These are phyloP conservation scores for Anguilla obscura DNA, from an alignment of 2,797 vertebrate genomes.

Conservation along the genomic window DNA sequence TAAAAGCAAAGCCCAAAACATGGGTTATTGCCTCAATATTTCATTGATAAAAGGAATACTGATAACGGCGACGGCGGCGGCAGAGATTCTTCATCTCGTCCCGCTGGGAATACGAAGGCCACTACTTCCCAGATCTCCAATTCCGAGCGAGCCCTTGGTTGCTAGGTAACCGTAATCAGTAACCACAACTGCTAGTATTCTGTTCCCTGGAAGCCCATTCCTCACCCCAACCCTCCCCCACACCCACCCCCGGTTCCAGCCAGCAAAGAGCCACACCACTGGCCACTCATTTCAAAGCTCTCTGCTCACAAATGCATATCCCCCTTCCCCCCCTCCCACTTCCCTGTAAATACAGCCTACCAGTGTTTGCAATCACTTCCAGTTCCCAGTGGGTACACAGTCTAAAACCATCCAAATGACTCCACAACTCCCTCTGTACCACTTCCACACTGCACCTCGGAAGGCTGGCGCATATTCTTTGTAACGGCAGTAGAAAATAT, in stretches of 20 bases:
- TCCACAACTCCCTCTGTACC: background rate
- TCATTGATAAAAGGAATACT: constrained; percentile 24
- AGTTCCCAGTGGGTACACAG: background rate
- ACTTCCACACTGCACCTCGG: too few species aligned
- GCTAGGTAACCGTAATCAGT: constrained; percentile 37
- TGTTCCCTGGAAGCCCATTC: constrained; percentile 36
- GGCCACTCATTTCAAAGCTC: constrained; percentile 25
- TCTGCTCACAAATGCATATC: constrained; percentile 15
- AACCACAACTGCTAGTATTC: constrained; percentile 28
- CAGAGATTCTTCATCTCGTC: constrained; percentile 10
- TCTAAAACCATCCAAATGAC: background rate
- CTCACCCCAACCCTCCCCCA: background rate
- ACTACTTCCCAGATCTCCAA: constrained; percentile 23
- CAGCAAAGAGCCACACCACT: background rate
- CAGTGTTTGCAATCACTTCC: background rate
- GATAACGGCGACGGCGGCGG: background rate
- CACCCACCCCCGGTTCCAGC: background rate
- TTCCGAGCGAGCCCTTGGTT: constrained; percentile 24
- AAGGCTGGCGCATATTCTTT: background rate
- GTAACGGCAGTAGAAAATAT: background rate
- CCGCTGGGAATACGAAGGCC: background rate
- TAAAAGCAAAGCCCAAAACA: background rate
- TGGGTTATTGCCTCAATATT: constrained; percentile 8
- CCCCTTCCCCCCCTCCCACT: background rate
- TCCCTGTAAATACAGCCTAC: background rate